Evolutionary conservation across 1,140 invertebrate genomes (phyloP), one percentile per base, ranked within the genome.

Genomic region (Hyles euphorbiae): DNA sequence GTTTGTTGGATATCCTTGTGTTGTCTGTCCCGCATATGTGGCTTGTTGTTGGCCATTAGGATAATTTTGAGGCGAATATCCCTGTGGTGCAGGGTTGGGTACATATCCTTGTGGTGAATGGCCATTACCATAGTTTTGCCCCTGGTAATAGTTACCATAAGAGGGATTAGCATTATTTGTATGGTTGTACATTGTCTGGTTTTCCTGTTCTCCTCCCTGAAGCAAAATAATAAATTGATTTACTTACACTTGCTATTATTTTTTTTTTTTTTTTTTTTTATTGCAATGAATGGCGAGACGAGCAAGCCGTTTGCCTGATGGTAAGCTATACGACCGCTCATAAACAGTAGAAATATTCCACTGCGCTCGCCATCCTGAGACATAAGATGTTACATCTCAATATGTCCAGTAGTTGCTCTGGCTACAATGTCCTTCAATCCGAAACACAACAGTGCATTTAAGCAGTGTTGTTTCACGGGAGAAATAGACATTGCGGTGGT

Each of bases 91-190:
- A n/a, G 73, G 53, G 51, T 78, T 83, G 43, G 78, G 72, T 4
- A 73, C 81, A 78, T 83, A 88, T n/a, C 68, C 71, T 65, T 88
- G 86, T n/a, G 86, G 86, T 6, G 84, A 76, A 62, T 86, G 86
- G 34, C 81, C 84, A 76, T 88, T 86, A n/a, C 84, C 87, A 74
- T 87, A 87, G 34, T 87, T 85, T 58, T 91, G 90, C 46, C 91
- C 91, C 54, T 92, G 91, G 59, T 92, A 92, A 63, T 92, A 93
- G 52, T 91, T 91, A 58, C 91, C 90, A 83, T 92, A 93, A 56
- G 86, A 76, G 33, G 86, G 56, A 56, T 86, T 88, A 46, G 81
- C 49, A 67, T 49, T 75, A 69, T 83, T 86, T 11, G 74, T 79
- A 59, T 88, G 86, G 68, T 88, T 88, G 63, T 81, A 88, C 76